Evolutionary conservation across 1,140 invertebrate genomes (phyloP).

Genomic region (Bombus waltoni): DNA sequence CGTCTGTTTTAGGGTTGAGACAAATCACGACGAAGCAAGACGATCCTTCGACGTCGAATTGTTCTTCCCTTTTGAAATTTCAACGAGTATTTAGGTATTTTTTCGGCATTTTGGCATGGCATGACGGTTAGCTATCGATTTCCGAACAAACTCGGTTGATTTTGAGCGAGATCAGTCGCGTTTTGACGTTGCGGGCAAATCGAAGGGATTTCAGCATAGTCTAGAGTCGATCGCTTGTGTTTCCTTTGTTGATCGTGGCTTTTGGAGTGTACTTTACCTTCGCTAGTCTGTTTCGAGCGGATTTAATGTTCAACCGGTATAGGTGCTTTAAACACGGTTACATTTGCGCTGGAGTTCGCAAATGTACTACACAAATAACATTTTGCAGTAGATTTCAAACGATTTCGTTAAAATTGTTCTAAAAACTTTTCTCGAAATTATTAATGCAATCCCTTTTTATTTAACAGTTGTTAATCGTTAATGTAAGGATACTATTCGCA

Average conservation of each 20-base stretch:
- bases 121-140: conserved; percentile 3
- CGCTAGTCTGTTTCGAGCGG: conserved; percentile 7
- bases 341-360: neutral
- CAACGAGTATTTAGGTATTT: neutral
- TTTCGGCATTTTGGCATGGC: neutral
- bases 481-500: neutral
- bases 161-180: neutral
- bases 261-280: conserved; percentile 22
- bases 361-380: neutral
- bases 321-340: neutral
- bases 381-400: neutral
- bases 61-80: neutral
- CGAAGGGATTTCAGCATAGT: conserved; percentile 2
- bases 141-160: conserved; percentile 17
- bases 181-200: neutral
- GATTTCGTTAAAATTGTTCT: neutral
- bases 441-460: neutral
- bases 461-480: neutral
- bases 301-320: neutral
- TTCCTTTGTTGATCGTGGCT: conserved; percentile 25
- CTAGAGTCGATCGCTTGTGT: neutral
- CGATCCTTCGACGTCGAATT: conserved; percentile 33
- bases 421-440: neutral
- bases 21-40: conserved; percentile 57
- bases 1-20: conserved; percentile 40